phyloP scores from a whole-genome alignment of 2,888 invertebrate genomes.

The Apotomis turbidana region DNA sequence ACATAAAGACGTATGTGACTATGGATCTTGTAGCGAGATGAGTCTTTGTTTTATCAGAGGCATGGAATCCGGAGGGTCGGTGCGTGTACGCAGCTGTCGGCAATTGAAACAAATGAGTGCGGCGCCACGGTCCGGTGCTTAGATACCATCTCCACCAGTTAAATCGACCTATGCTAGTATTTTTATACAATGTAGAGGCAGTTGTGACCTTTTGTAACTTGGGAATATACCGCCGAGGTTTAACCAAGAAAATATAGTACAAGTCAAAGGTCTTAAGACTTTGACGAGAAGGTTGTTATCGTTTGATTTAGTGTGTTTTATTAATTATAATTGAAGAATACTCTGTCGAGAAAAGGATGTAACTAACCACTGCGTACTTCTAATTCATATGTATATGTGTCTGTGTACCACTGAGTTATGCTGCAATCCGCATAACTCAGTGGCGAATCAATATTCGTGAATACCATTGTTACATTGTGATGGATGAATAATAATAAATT shows the following conservation, averaged over 20 bases:
- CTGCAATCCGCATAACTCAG: too few relatives aligned
- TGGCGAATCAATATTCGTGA: too few relatives aligned
- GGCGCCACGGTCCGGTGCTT: constrained; percentile 32
- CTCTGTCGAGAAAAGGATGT: too few relatives aligned
- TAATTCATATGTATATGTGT: too few relatives aligned
- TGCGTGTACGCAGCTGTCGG: constrained; percentile 28
- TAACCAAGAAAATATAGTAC: neutral
- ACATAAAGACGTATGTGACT: neutral
- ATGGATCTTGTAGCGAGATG: neutral
- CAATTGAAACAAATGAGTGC: constrained; percentile 42
- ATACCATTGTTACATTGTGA: too few relatives aligned
- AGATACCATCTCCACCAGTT: constrained; percentile 12
- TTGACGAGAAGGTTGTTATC: constrained; percentile 13
- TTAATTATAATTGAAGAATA: neutral
- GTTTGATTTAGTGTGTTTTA: constrained; percentile 19
- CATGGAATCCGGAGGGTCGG: constrained; percentile 32
- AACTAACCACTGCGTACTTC: too few relatives aligned
- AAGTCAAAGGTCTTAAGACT: constrained; percentile 22
- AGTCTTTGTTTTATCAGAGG: neutral
- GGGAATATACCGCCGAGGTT: neutral
- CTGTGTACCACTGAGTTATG: too few relatives aligned
- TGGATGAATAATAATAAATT: too few relatives aligned
- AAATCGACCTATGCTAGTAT: neutral
- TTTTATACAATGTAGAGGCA: neutral
- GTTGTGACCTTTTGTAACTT: neutral